A percentile compares a stretch with the other conserved stretches of the same genome.
These are phyloP conservation scores for Poeciliopsis presidionis DNA, from an alignment of 2,797 vertebrate genomes.

Conservation along the genomic window DNA sequence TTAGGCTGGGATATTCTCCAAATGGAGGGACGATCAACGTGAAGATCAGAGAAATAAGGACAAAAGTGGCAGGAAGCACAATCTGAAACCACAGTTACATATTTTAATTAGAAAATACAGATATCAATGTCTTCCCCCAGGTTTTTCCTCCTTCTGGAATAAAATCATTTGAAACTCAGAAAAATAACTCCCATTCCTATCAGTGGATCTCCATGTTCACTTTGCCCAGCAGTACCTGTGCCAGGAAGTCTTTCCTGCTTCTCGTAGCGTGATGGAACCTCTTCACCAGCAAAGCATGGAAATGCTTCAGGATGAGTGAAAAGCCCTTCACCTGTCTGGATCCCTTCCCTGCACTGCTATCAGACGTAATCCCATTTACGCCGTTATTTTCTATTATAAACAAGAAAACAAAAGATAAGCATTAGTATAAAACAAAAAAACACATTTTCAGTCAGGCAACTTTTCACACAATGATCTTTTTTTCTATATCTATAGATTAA, in stretches of 20 bases:
- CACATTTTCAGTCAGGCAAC: background rate
- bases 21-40: conserved; percentile 91
- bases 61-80: conserved; percentile 91
- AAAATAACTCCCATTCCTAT: background rate
- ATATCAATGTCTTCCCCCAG: background rate
- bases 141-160: background rate
- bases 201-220: background rate
- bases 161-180: background rate
- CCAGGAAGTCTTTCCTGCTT: conserved; percentile 92
- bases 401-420: background rate
- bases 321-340: conserved; percentile 83
- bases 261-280: conserved; percentile 86
- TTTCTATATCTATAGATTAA: background rate
- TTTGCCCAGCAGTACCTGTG: conserved; percentile 83
- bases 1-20: conserved; percentile 92
- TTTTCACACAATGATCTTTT: background rate
- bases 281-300: conserved; percentile 90
- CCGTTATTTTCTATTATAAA: conserved; percentile 56
- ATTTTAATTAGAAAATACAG: background rate
- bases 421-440: background rate
- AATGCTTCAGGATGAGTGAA: conserved; percentile 81
- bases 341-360: conserved; percentile 73
- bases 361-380: conserved; percentile 40
- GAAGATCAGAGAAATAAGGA: conserved; percentile 90
- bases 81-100: conserved; percentile 78